Evolutionary conservation across 2,888 invertebrate species (phyloP).

Genomic region (Apotomis betuletana): DNA sequence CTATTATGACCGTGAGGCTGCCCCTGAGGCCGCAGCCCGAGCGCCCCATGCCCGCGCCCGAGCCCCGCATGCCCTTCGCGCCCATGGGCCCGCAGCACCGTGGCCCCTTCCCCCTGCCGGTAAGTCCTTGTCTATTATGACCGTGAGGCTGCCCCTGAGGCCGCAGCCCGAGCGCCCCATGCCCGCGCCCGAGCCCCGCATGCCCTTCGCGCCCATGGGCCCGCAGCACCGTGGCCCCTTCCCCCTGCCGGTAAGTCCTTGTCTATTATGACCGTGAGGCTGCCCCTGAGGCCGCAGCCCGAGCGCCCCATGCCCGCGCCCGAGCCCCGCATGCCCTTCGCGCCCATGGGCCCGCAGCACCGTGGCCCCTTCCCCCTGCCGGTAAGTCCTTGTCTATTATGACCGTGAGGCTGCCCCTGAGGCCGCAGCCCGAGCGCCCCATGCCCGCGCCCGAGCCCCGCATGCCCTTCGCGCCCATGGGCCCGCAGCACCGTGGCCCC

Average conservation of each 20-base stretch:
- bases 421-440: constrained; percentile 42
- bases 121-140: constrained; percentile 55
- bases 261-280: too few species aligned
- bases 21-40: constrained; percentile 75
- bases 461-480: constrained; percentile 52
- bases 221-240: too few species aligned
- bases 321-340: constrained; percentile 62
- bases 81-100: constrained; percentile 62
- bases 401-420: constrained; percentile 46
- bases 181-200: constrained; percentile 59
- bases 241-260: too few species aligned
- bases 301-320: constrained; percentile 58
- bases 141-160: constrained; percentile 50
- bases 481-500: too few species aligned
- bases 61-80: constrained; percentile 61
- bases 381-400: constrained; percentile 59
- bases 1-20: too few species aligned
- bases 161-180: too few species aligned
- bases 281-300: constrained; percentile 74
- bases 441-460: constrained; percentile 58
- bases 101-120: constrained; percentile 72
- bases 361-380: constrained; percentile 72
- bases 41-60: constrained; percentile 55
- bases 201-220: constrained; percentile 50
- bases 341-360: constrained; percentile 60